phyloP scores from a whole-genome alignment of 2,113 vertebrate species.

The Stercorarius parasiticus region DNA sequence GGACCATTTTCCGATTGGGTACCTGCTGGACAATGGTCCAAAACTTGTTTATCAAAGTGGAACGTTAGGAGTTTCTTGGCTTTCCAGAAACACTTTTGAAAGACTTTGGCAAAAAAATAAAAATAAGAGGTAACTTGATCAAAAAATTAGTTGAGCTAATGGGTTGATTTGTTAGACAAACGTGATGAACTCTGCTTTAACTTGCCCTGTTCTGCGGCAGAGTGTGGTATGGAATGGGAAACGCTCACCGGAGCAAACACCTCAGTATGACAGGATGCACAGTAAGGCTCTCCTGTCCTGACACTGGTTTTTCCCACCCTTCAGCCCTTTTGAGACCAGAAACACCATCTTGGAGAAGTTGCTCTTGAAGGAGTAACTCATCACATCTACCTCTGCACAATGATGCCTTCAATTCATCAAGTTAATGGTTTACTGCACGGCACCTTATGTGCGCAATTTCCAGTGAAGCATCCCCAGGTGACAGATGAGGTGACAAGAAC shows the following conservation, averaged over 20 bases:
- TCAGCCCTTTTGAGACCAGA: not conserved
- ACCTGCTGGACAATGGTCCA: not conserved
- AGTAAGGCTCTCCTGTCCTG: not conserved
- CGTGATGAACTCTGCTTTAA: fast-evolving
- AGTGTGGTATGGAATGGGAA: not conserved
- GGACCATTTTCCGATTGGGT: fast-evolving
- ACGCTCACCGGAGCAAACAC: not conserved
- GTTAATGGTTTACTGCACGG: not conserved
- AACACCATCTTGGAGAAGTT: not conserved
- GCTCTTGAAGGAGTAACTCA: not conserved
- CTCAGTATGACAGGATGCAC: fast-evolving
- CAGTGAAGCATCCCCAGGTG: not conserved
- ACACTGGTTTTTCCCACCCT: not conserved
- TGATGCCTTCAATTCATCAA: fast-evolving
- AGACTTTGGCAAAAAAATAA: not conserved
- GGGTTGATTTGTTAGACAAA: not conserved
- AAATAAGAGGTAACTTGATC: not conserved
- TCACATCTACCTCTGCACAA: not conserved
- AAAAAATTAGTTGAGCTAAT: not conserved
- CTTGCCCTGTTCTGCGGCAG: not conserved
- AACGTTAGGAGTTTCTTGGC: not conserved
- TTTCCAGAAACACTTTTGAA: not conserved
- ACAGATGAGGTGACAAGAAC: not conserved
- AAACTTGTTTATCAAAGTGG: not conserved
- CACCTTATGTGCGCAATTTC: not conserved